phyloP scores from a whole-genome alignment of 1,140 invertebrate genomes.

The Leptoteleia sp. region DNA sequence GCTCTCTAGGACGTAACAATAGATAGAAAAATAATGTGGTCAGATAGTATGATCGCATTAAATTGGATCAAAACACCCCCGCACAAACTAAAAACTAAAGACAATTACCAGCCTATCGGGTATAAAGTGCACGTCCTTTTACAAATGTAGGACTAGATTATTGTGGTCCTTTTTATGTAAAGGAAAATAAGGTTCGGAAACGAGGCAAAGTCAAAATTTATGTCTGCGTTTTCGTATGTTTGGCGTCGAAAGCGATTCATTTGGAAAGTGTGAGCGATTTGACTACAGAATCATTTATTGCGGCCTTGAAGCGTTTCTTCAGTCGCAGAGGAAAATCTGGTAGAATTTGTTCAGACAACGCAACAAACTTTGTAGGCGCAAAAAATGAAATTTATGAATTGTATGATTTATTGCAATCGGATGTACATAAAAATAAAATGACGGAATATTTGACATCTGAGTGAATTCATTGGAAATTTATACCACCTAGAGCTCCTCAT shows the following conservation, averaged over 20 bases:
- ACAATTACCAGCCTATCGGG: slow-evolving; percentile 54
- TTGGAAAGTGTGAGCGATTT: slow-evolving; percentile 30
- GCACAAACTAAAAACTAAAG: slow-evolving; percentile 64
- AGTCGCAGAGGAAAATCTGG: slow-evolving; percentile 15
- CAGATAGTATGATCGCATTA: slow-evolving; percentile 51
- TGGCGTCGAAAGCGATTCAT: slow-evolving; percentile 36
- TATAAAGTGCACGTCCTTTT: slow-evolving; percentile 51
- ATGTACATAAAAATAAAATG: neutral
- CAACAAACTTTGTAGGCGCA: slow-evolving; percentile 23
- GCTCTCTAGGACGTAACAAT: no score
- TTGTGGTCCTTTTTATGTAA: slow-evolving; percentile 56
- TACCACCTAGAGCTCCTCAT: slow-evolving; percentile 57
- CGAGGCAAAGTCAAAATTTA: slow-evolving; percentile 47
- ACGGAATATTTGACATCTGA: slow-evolving; percentile 15
- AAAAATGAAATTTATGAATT: slow-evolving; percentile 24
- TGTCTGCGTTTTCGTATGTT: slow-evolving; percentile 43
- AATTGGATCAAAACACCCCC: slow-evolving; percentile 68
- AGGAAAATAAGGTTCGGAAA: slow-evolving; percentile 43
- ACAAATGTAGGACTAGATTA: slow-evolving; percentile 47
- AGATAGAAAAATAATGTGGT: no score
- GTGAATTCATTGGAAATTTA: slow-evolving; percentile 54
- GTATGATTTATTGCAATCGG: neutral
- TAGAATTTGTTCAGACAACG: slow-evolving; percentile 28
- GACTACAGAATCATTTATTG: slow-evolving; percentile 33
- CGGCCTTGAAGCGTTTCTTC: slow-evolving; percentile 33